Conservation (phyloP, 2,888 invertebrate genomes). For the Cetonia aurata region DNA sequence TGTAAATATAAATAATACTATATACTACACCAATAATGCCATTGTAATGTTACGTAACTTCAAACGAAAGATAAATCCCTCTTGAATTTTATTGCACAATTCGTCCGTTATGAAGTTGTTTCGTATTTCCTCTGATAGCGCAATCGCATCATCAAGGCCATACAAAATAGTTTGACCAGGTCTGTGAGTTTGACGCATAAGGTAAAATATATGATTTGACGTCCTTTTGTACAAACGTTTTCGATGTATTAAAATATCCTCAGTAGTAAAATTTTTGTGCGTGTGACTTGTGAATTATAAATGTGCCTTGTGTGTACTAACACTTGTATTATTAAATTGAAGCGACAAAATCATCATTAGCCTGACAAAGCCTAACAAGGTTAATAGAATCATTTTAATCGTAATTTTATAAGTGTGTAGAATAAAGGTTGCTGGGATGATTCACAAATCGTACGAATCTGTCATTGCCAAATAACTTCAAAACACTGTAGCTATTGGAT, state of each 20-base stretch:
- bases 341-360: background rate
- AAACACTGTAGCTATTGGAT: background rate
- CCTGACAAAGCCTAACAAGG: constrained; percentile 34
- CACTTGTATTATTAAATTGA: constrained; percentile 4
- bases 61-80: too few species aligned
- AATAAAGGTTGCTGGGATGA: constrained; percentile 34
- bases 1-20: too few species aligned
- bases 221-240: constrained; percentile 40
- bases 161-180: constrained; percentile 36
- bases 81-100: too few species aligned
- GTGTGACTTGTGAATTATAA: constrained; percentile 29
- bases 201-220: constrained; percentile 6
- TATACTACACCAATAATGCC: too few species aligned
- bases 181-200: too few species aligned
- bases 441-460: constrained; percentile 19
- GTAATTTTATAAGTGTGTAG: constrained; percentile 18
- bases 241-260: constrained; percentile 32
- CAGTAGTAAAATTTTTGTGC: constrained; percentile 29
- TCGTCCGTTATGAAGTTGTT: constrained; percentile 4
- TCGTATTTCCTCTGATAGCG: constrained; percentile 17
- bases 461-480: constrained; percentile 28
- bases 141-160: constrained; percentile 43
- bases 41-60: too few species aligned
- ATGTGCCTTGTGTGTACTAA: constrained; percentile 38
- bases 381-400: constrained; percentile 38